Evolutionary conservation across 2,113 vertebrate species (phyloP), one percentile per base, ranked within the genome.

Genomic region (Cyanoderma ruficeps): DNA sequence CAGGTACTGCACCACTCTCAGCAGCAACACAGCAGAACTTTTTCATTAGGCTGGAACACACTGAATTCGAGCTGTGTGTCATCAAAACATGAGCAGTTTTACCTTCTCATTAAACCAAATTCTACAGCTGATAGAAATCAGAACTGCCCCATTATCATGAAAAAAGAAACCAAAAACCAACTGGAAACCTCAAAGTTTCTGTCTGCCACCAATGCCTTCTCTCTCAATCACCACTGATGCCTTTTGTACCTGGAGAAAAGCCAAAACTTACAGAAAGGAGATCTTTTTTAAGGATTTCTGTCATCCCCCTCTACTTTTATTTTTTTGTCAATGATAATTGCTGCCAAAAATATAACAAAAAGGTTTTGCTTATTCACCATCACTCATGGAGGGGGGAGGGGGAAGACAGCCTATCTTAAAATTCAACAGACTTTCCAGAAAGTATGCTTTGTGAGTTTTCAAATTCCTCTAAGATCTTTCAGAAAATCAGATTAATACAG

Each of bases 291-390:
- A 75, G 10, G 4, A 75, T 55, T 44, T 30, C 7, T 3, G 6
- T 14, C 4, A 6, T 28, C 22, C 33, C 6, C 1, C 1, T 19
- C 11, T 1, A 1, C 10, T 10, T 28, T 10, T 22, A 25, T 50
- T 53, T 28, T 31, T 53, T 46, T 61, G 22, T 25, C 31, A 64
- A 41, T 31, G 2, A 50, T 72, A 9, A 9, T 16, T 37, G 18
- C 15, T 80, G 63, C 47, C 57, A 91, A 86, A 86, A 89, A 89
- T 37, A 39, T 13, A 35, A 57, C 46, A 67, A 39, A 77, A 57
- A 55, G 14, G 9, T 46, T 81, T 83, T 81, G 39, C 13, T 68
- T 83, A 53, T 67, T 67, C 28, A 41, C 5, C 25, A 9, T 46
- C 41, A 57, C 25, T 46, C 13, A 25, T 5, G 15, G 57, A 3